phyloP scores from a whole-genome alignment of 2,888 invertebrate genomes.

The Cylindroiulus punctatus region DNA sequence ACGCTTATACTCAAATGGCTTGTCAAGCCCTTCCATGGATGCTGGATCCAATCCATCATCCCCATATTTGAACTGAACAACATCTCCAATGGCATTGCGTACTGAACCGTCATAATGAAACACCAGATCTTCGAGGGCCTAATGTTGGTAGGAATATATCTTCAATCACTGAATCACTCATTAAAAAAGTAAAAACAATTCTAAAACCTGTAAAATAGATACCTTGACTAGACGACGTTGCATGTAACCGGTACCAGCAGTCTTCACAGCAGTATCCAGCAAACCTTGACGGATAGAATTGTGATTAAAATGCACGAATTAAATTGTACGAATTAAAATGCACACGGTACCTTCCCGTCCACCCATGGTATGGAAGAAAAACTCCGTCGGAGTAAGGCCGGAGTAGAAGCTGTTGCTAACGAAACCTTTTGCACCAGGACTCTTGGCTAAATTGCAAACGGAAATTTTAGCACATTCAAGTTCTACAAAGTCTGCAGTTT shows the following conservation, averaged over 20 bases:
- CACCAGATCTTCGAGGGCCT: slow-evolving; percentile 95
- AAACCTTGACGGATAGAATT: slow-evolving; percentile 72
- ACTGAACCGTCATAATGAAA: slow-evolving; percentile 97
- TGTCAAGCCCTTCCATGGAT: slow-evolving; percentile 92
- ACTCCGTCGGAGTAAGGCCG: slow-evolving; percentile 96
- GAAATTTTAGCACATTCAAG: background rate
- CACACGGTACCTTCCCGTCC: slow-evolving; percentile 78
- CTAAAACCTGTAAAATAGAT: background rate
- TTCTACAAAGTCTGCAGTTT: background rate
- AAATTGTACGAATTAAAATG: too few relatives aligned
- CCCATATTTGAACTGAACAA: slow-evolving; percentile 94
- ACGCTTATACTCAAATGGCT: slow-evolving; percentile 87
- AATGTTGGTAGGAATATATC: slow-evolving; percentile 56
- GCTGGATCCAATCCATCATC: slow-evolving; percentile 95
- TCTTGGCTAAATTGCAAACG: slow-evolving; percentile 71
- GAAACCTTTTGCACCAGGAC: slow-evolving; percentile 96
- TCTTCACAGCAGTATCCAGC: slow-evolving; percentile 99
- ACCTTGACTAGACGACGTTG: slow-evolving; percentile 96
- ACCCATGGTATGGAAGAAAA: slow-evolving; percentile 99
- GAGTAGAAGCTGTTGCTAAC: slow-evolving; percentile 98
- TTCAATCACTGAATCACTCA: background rate
- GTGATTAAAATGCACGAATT: background rate
- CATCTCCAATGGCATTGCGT: slow-evolving; percentile 88
- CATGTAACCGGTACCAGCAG: slow-evolving; percentile 99
- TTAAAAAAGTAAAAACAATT: background rate